Conservation (phyloP, 2,797 vertebrate genomes). For the Paratrypauchen microcephalus region DNA sequence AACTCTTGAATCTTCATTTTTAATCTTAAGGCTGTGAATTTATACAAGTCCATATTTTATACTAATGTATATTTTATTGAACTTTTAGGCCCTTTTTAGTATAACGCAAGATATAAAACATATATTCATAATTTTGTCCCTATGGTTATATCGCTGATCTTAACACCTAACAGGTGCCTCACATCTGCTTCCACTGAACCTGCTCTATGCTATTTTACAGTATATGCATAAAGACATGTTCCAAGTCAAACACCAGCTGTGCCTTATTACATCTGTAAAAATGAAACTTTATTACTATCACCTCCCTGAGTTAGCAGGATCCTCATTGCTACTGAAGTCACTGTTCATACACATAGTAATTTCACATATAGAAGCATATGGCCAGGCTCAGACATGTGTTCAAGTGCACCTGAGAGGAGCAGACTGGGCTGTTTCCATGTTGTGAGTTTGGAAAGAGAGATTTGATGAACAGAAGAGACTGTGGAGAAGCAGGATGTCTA, state of each 20-base stretch:
- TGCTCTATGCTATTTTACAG: conserved; percentile 6
- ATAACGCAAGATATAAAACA: background rate
- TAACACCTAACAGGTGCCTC: conserved; percentile 24
- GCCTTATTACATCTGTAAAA: background rate
- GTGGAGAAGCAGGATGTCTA: conserved; percentile 34
- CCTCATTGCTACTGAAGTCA: conserved; percentile 11
- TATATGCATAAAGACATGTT: conserved; percentile 7
- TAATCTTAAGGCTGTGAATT: too few species aligned
- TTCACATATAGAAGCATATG: conserved; percentile 46
- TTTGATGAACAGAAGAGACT: conserved; percentile 41
- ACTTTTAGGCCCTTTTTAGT: conserved; percentile 3
- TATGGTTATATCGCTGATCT: conserved; percentile 24
- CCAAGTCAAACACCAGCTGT: conserved; percentile 9
- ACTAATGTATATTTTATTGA: background rate
- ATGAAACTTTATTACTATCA: conserved; percentile 6
- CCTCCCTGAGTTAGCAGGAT: conserved; percentile 8
- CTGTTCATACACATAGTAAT: conserved; percentile 24
- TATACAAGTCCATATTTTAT: too few species aligned
- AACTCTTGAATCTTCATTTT: too few species aligned
- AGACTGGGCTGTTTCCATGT: conserved; percentile 44
- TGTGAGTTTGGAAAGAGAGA: conserved; percentile 42
- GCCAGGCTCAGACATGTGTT: conserved; percentile 39
- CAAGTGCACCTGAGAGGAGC: conserved; percentile 43
- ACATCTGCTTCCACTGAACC: conserved; percentile 13
- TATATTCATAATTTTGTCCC: background rate